Percentiles rank a stretch among this genome's conserved stretches.
Conservation (phyloP, 2,888 invertebrate species). For the Lypha dubia region DNA sequence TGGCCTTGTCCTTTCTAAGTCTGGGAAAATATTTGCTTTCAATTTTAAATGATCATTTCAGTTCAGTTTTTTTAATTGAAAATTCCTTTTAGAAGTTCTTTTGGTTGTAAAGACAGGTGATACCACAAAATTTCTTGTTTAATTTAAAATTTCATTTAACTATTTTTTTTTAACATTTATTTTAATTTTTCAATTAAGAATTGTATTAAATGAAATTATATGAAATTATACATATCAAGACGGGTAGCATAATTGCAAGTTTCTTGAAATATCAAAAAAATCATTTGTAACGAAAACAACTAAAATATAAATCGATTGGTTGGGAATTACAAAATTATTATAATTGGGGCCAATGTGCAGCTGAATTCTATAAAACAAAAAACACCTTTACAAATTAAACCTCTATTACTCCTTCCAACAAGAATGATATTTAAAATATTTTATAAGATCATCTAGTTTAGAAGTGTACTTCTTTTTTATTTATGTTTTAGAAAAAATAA, state of each 20-base stretch:
- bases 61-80: conserved; percentile 34
- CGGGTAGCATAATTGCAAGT: conserved; percentile 43
- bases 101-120: conserved; percentile 36
- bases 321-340: background rate
- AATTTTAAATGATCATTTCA: conserved; percentile 9
- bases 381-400: too few relatives aligned
- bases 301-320: background rate
- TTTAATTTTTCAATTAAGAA: conserved; percentile 1
- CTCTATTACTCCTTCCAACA: too few relatives aligned
- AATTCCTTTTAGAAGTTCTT: conserved; percentile 9
- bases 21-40: conserved; percentile 5
- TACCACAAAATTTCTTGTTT: conserved; percentile 18
- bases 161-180: conserved; percentile 18
- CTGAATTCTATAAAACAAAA: background rate
- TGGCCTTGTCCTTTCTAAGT: conserved; percentile 21
- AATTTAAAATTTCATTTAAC: conserved; percentile 13
- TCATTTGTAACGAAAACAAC: conserved; percentile 26
- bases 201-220: conserved; percentile 46
- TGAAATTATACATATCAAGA: too few relatives aligned
- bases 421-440: too few relatives aligned
- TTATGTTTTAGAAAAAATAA: too few relatives aligned
- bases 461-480: too few relatives aligned
- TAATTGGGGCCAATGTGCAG: background rate
- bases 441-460: too few relatives aligned
- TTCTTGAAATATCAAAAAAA: conserved; percentile 45